These are phyloP conservation scores for Musca vetustissima DNA, from an alignment of 1,140 invertebrate genomes.

Conservation along the genomic window DNA sequence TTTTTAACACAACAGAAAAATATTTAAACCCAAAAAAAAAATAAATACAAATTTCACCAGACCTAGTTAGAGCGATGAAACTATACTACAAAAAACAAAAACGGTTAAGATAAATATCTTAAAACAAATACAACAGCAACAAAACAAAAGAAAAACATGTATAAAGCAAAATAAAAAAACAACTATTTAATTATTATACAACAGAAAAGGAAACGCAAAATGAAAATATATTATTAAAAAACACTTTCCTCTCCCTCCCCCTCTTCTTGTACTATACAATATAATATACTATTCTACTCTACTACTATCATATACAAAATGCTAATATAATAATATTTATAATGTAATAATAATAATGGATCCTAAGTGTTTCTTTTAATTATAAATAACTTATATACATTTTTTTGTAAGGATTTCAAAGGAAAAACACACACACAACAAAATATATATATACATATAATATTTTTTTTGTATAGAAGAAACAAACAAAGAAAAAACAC, in stretches of 20 bases:
- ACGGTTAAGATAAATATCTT: neutral
- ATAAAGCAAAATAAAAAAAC: neutral
- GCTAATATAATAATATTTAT: constrained; percentile 1
- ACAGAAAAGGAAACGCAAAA: constrained; percentile 8
- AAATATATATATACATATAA: too few species aligned
- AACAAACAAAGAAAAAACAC: neutral
- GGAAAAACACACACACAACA: too few species aligned
- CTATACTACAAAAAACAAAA: neutral
- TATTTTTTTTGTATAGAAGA: constrained; percentile 5
- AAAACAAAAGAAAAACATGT: constrained; percentile 10
- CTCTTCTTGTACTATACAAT: constrained; percentile 6
- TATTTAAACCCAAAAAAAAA: too few species aligned
- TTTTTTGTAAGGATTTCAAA: neutral
- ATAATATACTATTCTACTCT: too few species aligned
- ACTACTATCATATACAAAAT: neutral
- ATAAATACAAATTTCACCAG: too few species aligned
- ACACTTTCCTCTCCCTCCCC: too few species aligned
- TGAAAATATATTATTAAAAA: constrained; percentile 4
- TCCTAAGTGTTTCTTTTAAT: constrained; percentile 4
- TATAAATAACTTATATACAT: constrained; percentile 9
- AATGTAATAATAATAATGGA: neutral
- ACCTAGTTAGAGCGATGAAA: too few species aligned
- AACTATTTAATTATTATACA: neutral
- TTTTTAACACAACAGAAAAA: too few species aligned
- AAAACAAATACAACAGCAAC: too few species aligned